phyloP scores from a whole-genome alignment of 2,888 invertebrate genomes.

The Calameuta filiformis region DNA sequence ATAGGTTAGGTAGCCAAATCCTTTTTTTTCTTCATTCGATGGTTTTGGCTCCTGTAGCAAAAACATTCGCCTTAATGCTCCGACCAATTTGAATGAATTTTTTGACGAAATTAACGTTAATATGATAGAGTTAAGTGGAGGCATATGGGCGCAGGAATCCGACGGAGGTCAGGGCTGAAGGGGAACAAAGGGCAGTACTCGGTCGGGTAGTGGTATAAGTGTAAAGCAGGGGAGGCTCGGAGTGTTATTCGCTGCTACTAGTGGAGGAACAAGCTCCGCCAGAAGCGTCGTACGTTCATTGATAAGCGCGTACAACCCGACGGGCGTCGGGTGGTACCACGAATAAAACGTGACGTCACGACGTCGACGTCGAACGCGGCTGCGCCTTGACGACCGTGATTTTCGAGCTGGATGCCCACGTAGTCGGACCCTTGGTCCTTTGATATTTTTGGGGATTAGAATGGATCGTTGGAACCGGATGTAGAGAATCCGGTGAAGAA shows the following conservation, averaged over 20 bases:
- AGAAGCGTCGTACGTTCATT: constrained; percentile 60
- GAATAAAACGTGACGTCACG: constrained; percentile 41
- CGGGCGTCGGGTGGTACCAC: constrained; percentile 38
- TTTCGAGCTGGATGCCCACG: constrained; percentile 5
- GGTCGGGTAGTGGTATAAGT: neutral
- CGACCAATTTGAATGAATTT: neutral
- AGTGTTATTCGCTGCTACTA: constrained; percentile 29
- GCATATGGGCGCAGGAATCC: neutral
- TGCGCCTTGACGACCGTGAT: constrained; percentile 37
- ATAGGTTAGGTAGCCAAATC: neutral
- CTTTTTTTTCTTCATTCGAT: neutral
- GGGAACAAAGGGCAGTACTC: neutral
- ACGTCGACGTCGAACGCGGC: constrained; percentile 34
- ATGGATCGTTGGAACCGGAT: neutral
- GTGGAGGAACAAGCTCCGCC: constrained; percentile 42
- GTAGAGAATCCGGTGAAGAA: neutral
- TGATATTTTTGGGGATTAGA: neutral
- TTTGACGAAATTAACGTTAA: neutral
- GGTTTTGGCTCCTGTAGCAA: too few relatives aligned
- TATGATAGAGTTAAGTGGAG: neutral
- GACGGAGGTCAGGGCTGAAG: constrained; percentile 3
- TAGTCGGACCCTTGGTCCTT: neutral
- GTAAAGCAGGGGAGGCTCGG: constrained; percentile 18
- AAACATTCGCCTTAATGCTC: neutral
- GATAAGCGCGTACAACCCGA: constrained; percentile 52